Conservation (phyloP, 2,797 vertebrate genomes). For the Odontamblyopus rebecca region DNA sequence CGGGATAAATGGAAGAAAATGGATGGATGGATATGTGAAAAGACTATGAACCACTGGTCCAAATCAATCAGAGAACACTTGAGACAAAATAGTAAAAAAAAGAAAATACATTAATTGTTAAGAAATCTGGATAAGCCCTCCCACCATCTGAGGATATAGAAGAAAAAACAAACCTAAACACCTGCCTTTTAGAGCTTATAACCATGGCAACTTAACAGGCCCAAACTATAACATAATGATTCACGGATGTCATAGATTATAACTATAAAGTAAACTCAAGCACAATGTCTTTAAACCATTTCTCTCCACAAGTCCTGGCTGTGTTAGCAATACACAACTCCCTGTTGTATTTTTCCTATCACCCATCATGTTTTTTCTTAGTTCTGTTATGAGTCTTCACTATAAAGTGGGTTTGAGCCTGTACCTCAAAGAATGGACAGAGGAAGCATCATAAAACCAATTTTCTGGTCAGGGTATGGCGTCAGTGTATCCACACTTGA, state of each 20-base stretch:
- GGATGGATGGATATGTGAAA: not conserved
- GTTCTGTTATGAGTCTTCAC: conserved; percentile 1
- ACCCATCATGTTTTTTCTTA: not conserved
- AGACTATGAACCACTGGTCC: not conserved
- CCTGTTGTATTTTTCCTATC: not conserved
- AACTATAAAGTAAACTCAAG: too few relatives aligned
- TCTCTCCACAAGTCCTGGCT: not conserved
- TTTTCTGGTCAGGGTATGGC: conserved; percentile 44
- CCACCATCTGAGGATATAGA: not conserved
- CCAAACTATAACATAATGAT: too few relatives aligned
- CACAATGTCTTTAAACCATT: not conserved
- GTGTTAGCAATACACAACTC: not conserved
- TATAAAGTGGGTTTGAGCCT: conserved; percentile 21
- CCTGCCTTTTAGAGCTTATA: too few relatives aligned
- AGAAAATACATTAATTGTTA: not conserved
- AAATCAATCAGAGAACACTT: not conserved
- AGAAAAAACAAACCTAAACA: not conserved
- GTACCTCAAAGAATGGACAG: conserved; percentile 16
- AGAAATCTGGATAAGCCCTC: not conserved
- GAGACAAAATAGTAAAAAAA: not conserved
- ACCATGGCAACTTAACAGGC: too few relatives aligned
- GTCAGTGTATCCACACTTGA: conserved; percentile 35
- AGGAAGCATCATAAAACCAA: conserved; percentile 39
- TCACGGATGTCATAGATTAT: too few relatives aligned
- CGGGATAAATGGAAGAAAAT: too few relatives aligned